Base-by-base conservation (phyloP, 2,797 vertebrate species). In the Pseudochirops corinnae region DNA sequence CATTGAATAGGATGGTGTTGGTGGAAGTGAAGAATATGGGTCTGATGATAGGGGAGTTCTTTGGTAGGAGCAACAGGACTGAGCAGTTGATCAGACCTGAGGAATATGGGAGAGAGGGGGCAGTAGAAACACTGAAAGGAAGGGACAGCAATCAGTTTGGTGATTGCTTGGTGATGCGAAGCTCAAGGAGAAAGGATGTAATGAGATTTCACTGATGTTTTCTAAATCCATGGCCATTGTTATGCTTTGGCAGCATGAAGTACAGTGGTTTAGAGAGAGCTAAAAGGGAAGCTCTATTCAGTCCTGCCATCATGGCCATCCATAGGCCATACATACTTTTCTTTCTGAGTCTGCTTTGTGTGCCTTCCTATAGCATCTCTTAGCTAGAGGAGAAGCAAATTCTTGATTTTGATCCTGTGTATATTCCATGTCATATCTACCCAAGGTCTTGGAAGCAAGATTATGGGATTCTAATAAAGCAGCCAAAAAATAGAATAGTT, bases 11-110 rank as follows among this genome's bases (percentile, higher is more conserved):
- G 13, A 60, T 91, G 11, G 18, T 60, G 14, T 2, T 24, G 39
- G 31, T 28, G 92, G 90, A 97, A 93, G 74, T 94, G 90, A 53
- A 97, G 93, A 92, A 21, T 55, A 96, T 95, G 62, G 26, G 21
- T 58, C 2, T 33, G 26, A 94, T 91, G 92, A 39, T 4, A 67
- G 26, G 96, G 46, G 16, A 7, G 24, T 95, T 3, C 93, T 93
- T 55, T 87, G 26, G 67, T 91, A 58, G 26, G 92, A 33, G 92
- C 91, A n/a, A 3, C 28, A 31, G n/a, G 18, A 82, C 39, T 39
- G 33, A 74, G 50, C 2, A 21, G n/a, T 90, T 67, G 46, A 55
- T 56, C 57, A 82, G 53, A 96, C 62, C 55, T 74, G 0, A 10
- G 28, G 87, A 2, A 56, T 29, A 12, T 91, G 39, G 29, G 52